A percentile compares a stretch with the other conserved stretches of the same genome.
These are phyloP conservation scores for Acanthisitta chloris DNA, from an alignment of 2,113 vertebrate genomes.

Conservation along the genomic window DNA sequence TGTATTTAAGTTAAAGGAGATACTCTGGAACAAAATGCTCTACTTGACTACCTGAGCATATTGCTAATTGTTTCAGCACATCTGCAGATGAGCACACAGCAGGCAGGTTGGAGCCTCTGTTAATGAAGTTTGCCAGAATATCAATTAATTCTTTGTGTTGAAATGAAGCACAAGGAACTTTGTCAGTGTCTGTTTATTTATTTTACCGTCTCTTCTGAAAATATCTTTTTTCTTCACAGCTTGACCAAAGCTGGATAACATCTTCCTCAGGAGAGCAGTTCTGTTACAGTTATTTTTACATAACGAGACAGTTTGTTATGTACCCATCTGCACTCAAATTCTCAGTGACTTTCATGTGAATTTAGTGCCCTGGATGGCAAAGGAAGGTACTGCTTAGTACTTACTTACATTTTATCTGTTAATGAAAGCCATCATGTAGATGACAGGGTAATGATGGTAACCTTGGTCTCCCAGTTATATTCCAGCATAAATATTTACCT, in stretches of 20 bases:
- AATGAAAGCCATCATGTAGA: neutral
- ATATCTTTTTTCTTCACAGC: neutral
- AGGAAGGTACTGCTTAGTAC: neutral
- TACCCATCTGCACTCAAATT: neutral
- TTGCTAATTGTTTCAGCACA: conserved; percentile 22
- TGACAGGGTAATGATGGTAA: neutral
- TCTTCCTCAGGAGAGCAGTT: neutral
- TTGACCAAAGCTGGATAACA: neutral
- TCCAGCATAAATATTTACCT: neutral
- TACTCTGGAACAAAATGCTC: neutral
- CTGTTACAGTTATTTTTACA: neutral
- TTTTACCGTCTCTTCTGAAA: conserved; percentile 12
- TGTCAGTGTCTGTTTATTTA: neutral
- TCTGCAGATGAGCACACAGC: neutral
- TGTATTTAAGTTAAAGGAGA: neutral
- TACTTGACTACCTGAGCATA: neutral
- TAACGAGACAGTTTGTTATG: neutral
- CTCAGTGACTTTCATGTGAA: neutral
- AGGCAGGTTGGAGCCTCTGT: neutral
- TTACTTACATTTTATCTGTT: neutral
- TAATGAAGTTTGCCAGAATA: neutral
- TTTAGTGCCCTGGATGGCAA: neutral
- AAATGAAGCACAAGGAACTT: neutral
- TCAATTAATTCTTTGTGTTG: neutral
- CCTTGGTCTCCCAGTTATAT: neutral